Evolutionary conservation across 2,113 vertebrate genomes (phyloP), one percentile per base, ranked within the genome.

Genomic region (Laterallus jamaicensis): DNA sequence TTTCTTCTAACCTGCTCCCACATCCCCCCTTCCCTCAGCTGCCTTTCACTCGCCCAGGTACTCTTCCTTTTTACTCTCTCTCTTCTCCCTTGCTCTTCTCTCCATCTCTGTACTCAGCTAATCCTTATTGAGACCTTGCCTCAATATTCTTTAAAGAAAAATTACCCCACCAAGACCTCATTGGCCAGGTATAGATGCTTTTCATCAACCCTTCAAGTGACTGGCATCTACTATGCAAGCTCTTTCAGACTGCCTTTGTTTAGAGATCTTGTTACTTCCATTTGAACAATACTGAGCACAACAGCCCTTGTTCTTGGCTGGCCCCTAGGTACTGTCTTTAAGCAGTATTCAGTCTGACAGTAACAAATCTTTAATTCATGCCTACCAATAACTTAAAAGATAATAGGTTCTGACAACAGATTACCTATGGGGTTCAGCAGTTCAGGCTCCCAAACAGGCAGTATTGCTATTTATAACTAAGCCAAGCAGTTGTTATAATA

Each of bases 321-420:
- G 69, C 77, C 62, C 76, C 60, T 29, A 56, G 66, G 50, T 92
- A 59, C 66, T 88, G 85, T 50, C 82, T 90, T 88, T 28, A 90
- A 91, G 67, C 74, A 82, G 44, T 39, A 80, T 86, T 83, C 87
- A 80, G 20, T 47, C 68, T 90, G 94, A 81, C 71, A 95, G 93
- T 70, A 92, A 80, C 55, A 80, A 88, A 97, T 90, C 81, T 92
- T 94, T 95, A 96, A 95, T 96, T 95, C 93, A 94, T 93, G 86
- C 56, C 76, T 78, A 90, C 73, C 86, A 50, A 92, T 76, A 92
- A 79, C 62, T 56, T 70, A 40, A 96, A 94, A 0, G 0, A 31
- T 84, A 86, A 96, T 86, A 75, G 62, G 62, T 93, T 94, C 77
- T 96, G 95, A 93, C 96, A 97, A 84, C 3, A 2, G 88, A 83